These are phyloP conservation scores for Calameuta pallipes DNA, from an alignment of 2,888 invertebrate genomes.

Conservation along the genomic window DNA sequence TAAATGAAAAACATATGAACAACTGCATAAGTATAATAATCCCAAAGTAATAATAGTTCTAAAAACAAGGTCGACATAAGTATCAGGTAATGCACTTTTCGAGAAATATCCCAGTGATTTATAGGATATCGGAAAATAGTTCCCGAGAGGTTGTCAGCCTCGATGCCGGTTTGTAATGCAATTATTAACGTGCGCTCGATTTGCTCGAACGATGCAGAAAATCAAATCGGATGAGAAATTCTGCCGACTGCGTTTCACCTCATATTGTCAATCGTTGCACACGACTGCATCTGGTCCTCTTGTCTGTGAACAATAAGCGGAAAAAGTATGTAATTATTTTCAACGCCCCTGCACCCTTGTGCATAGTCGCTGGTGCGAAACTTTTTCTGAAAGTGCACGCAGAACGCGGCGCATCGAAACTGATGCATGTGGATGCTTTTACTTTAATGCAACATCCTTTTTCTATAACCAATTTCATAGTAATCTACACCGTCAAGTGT, in stretches of 20 bases:
- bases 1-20: not conserved
- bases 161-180: not conserved
- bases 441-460: not conserved
- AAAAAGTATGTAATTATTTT: not conserved
- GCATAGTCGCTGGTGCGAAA: not conserved
- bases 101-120: not conserved
- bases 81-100: not conserved
- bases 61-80: not conserved
- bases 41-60: not conserved
- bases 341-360: not conserved
- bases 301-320: not conserved
- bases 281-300: not conserved
- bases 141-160: not conserved
- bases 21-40: not conserved
- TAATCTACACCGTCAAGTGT: not conserved
- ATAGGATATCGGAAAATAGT: not conserved
- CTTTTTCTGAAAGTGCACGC: not conserved
- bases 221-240: not conserved
- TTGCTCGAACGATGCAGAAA: not conserved
- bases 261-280: not conserved
- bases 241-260: not conserved
- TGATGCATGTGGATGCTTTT: not conserved
- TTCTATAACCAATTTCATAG: not conserved
- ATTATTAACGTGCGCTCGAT: not conserved
- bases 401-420: not conserved